Conservation (phyloP, 2,113 vertebrate species). For the Protobothrops flavoviridis region DNA sequence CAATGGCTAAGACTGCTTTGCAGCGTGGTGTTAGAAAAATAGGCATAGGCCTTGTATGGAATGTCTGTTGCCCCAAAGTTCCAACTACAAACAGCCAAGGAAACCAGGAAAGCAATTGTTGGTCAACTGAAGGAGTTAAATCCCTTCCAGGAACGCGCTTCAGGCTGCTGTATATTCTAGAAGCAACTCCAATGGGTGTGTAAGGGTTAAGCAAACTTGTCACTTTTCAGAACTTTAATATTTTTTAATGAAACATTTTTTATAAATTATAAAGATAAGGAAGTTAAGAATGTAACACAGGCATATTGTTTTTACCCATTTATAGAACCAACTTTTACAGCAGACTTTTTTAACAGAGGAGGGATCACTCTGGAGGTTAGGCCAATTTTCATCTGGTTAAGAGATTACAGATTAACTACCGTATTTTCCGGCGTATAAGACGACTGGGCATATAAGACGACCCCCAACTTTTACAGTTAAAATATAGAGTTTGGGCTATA, state of each 20-base stretch:
- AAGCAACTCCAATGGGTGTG: not conserved
- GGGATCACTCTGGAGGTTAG: not conserved
- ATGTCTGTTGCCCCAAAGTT: not conserved
- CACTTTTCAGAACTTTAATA: not conserved
- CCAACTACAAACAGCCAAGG: not conserved
- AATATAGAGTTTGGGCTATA: too few species aligned
- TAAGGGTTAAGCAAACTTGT: not conserved
- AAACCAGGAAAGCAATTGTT: not conserved
- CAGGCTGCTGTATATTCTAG: not conserved
- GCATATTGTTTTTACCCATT: not conserved
- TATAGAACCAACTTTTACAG: not conserved
- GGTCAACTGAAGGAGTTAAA: not conserved
- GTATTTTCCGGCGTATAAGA: too few species aligned
- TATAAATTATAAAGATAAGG: not conserved
- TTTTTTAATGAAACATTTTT: not conserved
- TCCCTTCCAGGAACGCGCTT: too few species aligned
- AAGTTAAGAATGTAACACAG: not conserved
- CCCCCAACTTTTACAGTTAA: too few species aligned
- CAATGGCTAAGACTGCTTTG: not conserved
- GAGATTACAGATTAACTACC: not conserved
- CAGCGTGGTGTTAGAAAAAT: not conserved
- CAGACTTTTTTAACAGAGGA: not conserved
- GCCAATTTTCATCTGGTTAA: not conserved
- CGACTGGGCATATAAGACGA: too few species aligned
- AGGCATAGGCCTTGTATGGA: not conserved